A percentile compares a stretch with the other conserved stretches of the same genome.
Conservation (phyloP, 1,140 invertebrate species). For the Cheumatopsyche charites region DNA sequence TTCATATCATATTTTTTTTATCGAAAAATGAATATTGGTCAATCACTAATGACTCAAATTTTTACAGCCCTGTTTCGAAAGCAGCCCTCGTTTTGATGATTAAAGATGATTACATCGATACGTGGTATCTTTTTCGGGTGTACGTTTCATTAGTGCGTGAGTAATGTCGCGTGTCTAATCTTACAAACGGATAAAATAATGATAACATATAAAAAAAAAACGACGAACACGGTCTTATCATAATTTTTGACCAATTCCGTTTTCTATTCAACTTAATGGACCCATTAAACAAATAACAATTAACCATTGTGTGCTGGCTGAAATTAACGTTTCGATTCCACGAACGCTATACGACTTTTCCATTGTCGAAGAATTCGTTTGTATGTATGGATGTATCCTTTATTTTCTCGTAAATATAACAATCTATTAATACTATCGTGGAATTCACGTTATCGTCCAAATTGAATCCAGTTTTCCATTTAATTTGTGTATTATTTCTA, state of each 20-base stretch:
- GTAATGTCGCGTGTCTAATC: slow-evolving; percentile 38
- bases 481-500: slow-evolving; percentile 9
- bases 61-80: not conserved
- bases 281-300: slow-evolving; percentile 34
- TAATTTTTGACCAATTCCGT: slow-evolving; percentile 35
- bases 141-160: slow-evolving; percentile 39
- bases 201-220: not conserved
- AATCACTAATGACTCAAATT: no score
- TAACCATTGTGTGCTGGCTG: slow-evolving; percentile 23
- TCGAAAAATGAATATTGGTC: no score
- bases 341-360: slow-evolving; percentile 4
- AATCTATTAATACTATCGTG: not conserved
- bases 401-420: slow-evolving; percentile 1
- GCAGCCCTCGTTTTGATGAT: not conserved
- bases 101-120: slow-evolving; percentile 33
- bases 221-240: slow-evolving; percentile 25
- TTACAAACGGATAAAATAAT: slow-evolving; percentile 27
- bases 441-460: not conserved
- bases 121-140: slow-evolving; percentile 16
- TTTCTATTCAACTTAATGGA: slow-evolving; percentile 31
- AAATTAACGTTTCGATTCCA: slow-evolving; percentile 25
- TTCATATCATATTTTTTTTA: no score
- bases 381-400: not conserved
- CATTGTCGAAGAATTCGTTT: not conserved
- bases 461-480: not conserved